phyloP scores from a whole-genome alignment of 1,140 invertebrate species.

The Geopemphigus sp. region DNA sequence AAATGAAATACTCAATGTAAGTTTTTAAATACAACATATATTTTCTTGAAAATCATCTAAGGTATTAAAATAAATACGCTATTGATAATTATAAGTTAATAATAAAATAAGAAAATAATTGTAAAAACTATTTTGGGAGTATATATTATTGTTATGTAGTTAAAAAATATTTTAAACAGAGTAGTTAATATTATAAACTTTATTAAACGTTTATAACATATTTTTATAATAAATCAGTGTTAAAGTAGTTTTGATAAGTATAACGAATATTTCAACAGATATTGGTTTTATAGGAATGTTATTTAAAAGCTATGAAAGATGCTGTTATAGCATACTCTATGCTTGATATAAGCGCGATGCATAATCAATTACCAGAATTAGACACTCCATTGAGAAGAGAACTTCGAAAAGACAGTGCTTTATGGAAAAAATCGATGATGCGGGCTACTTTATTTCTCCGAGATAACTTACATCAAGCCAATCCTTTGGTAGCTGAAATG shows the following conservation, averaged over 20 bases:
- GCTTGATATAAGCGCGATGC: not conserved
- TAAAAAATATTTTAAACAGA: no score
- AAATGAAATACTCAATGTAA: constrained; percentile 47
- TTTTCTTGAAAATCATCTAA: no score
- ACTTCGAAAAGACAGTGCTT: constrained; percentile 8
- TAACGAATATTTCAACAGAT: not conserved
- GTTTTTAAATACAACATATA: not conserved
- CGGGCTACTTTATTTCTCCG: constrained; percentile 8
- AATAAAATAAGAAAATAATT: no score
- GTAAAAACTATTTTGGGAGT: no score
- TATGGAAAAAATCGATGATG: constrained; percentile 32
- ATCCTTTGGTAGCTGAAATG: constrained; percentile 39
- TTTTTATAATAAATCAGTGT: no score
- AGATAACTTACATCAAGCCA: constrained; percentile 37
- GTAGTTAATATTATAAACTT: no score
- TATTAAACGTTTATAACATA: no score
- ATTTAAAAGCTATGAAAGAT: constrained; percentile 42
- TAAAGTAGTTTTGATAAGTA: no score
- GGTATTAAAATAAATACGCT: no score
- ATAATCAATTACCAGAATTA: constrained; percentile 10
- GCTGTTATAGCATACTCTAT: constrained; percentile 18
- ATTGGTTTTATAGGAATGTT: constrained; percentile 23
- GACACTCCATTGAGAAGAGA: constrained; percentile 40
- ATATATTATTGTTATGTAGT: no score
- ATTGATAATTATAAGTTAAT: no score